Evolutionary conservation across 1,140 invertebrate genomes (phyloP).

Genomic region (Caenorhabditis latens): DNA sequence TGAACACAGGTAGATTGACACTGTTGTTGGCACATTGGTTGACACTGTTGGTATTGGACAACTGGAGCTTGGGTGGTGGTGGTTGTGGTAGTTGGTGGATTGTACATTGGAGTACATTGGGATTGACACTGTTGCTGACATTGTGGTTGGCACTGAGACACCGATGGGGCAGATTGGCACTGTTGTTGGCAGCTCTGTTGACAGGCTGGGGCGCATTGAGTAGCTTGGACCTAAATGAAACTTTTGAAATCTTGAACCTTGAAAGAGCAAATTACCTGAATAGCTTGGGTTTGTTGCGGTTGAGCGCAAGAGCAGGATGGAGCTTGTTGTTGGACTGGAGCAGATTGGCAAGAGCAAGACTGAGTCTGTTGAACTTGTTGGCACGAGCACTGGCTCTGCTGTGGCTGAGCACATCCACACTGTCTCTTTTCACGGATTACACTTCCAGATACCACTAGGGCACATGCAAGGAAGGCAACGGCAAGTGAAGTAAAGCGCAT

Average conservation of each 20-base stretch:
- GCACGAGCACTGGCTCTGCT: constrained; percentile 60
- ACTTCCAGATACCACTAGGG: constrained; percentile 52
- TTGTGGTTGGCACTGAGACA: constrained; percentile 57
- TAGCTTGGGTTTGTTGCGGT: constrained; percentile 59
- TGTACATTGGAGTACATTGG: constrained; percentile 49
- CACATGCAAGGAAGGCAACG: constrained; percentile 46
- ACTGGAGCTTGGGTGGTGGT: constrained; percentile 44
- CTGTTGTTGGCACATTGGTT: constrained; percentile 59
- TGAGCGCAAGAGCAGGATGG: constrained; percentile 62
- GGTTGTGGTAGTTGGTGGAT: constrained; percentile 33
- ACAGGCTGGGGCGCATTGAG: constrained; percentile 62
- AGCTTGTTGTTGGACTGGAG: constrained; percentile 53
- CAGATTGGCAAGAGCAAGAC: constrained; percentile 53
- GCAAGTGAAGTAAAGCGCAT: constrained; percentile 51
- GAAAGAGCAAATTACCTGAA: constrained; percentile 39
- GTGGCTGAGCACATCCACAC: constrained; percentile 63
- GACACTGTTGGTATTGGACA: constrained; percentile 57
- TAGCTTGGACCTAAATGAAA: constrained; percentile 46
- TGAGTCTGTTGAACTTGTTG: constrained; percentile 49
- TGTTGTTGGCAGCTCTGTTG: constrained; percentile 60
- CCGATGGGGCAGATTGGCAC: constrained; percentile 37
- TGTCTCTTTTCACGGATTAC: constrained; percentile 65
- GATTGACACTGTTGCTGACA: constrained; percentile 65
- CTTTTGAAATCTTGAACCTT: background rate
- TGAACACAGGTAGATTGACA: constrained; percentile 59